A percentile compares a stretch with the other conserved stretches of the same genome.
Conservation (phyloP, 1,140 invertebrate species). For the Latrodectus geometricus region DNA sequence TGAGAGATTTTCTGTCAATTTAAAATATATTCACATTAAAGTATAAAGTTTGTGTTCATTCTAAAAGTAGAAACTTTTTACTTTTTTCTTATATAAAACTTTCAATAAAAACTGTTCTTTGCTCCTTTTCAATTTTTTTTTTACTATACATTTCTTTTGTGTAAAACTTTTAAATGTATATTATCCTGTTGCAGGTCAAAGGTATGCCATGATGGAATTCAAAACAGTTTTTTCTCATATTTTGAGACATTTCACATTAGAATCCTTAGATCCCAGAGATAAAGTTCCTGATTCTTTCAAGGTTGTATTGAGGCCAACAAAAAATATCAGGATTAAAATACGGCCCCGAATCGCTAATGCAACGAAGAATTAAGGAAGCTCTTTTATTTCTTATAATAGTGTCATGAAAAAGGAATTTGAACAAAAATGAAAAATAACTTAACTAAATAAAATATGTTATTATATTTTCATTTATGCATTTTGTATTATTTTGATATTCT, state of each 20-base stretch:
- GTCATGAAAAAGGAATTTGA: too few relatives aligned
- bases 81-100: neutral
- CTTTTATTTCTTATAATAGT: too few relatives aligned
- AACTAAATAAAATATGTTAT: too few relatives aligned
- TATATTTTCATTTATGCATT: too few relatives aligned
- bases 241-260: constrained; percentile 67
- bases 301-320: neutral
- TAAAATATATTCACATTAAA: too few relatives aligned
- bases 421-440: too few relatives aligned
- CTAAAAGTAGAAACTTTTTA: too few relatives aligned
- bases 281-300: neutral
- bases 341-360: neutral
- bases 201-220: constrained; percentile 71
- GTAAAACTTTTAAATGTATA: too few relatives aligned
- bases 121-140: neutral
- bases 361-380: too few relatives aligned
- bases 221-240: constrained; percentile 69
- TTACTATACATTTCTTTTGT: neutral
- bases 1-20: too few relatives aligned
- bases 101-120: neutral
- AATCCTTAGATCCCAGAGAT: constrained; percentile 6
- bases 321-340: neutral
- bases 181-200: constrained; percentile 69
- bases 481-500: too few relatives aligned
- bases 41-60: too few relatives aligned